Conservation (phyloP, 2,888 invertebrate genomes). For the Abscondita cerata region DNA sequence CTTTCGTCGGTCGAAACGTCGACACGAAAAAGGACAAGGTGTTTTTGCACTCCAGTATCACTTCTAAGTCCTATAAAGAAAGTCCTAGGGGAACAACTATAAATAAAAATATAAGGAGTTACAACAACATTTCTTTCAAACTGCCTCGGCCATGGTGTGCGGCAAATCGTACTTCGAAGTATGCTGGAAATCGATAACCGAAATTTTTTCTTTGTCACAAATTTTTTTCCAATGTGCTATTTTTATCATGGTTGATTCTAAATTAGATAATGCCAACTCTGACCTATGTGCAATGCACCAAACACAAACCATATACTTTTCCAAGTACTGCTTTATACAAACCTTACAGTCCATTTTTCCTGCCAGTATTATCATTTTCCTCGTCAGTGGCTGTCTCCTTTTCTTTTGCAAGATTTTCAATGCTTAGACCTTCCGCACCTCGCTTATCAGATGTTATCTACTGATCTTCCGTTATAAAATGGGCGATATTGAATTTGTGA, state of each 20-base stretch:
- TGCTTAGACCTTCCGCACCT: background rate
- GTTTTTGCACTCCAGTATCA: no score
- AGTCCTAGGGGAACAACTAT: no score
- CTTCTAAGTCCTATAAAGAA: no score
- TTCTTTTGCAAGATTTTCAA: background rate
- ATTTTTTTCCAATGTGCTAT: background rate
- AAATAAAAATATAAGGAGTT: no score
- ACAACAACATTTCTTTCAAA: no score
- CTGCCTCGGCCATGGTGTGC: no score
- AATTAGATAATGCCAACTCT: background rate
- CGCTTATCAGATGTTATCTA: background rate
- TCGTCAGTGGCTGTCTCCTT: background rate
- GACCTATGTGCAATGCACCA: background rate
- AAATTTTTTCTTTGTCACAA: background rate
- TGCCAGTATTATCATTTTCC: background rate
- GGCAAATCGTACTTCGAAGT: background rate
- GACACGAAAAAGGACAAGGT: no score
- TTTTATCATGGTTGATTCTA: background rate
- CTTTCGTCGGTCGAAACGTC: no score
- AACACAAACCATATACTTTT: background rate
- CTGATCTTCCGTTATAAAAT: background rate
- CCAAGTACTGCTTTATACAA: background rate
- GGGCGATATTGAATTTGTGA: background rate
- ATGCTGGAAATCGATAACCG: background rate
- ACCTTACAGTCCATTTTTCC: background rate